A percentile compares a stretch with the other conserved stretches of the same genome.
Evolutionary conservation across 2,113 vertebrate species (phyloP).

Genomic region (Saimiri boliviensis): DNA sequence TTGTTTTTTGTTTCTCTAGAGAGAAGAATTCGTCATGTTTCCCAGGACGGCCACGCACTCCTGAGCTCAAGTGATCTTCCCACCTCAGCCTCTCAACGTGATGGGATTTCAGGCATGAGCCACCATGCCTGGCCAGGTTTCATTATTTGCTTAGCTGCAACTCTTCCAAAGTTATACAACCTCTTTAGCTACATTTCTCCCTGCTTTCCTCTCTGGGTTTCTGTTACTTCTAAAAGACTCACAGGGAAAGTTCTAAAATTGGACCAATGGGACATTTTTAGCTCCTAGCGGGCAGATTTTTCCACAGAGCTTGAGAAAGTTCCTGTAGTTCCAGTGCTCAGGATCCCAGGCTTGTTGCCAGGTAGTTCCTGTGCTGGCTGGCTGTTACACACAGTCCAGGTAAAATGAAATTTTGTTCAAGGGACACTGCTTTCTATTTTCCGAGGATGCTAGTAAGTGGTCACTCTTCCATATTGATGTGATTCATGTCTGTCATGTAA

Average conservation of each 20-base stretch:
- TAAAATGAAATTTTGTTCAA: not conserved
- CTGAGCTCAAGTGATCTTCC: no score
- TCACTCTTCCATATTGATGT: not conserved
- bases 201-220: not conserved
- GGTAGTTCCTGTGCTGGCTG: not conserved
- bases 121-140: no score
- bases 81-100: no score
- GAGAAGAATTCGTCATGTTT: no score
- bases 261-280: not conserved
- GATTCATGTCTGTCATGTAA: not conserved
- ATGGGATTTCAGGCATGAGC: no score
- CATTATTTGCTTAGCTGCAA: not conserved
- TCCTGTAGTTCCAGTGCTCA: not conserved
- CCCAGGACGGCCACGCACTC: no score
- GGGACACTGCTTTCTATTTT: not conserved
- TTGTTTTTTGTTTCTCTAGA: no score
- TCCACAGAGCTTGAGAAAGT: not conserved
- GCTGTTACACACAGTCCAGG: not conserved
- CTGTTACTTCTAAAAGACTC: not conserved
- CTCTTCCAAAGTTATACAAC: not conserved
- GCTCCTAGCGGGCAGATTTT: not conserved
- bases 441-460: not conserved
- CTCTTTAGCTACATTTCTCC: not conserved
- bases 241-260: not conserved
- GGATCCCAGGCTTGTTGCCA: not conserved